Evolutionary conservation across 2,797 vertebrate genomes (phyloP).

Genomic region (Nyctalus aviator): DNA sequence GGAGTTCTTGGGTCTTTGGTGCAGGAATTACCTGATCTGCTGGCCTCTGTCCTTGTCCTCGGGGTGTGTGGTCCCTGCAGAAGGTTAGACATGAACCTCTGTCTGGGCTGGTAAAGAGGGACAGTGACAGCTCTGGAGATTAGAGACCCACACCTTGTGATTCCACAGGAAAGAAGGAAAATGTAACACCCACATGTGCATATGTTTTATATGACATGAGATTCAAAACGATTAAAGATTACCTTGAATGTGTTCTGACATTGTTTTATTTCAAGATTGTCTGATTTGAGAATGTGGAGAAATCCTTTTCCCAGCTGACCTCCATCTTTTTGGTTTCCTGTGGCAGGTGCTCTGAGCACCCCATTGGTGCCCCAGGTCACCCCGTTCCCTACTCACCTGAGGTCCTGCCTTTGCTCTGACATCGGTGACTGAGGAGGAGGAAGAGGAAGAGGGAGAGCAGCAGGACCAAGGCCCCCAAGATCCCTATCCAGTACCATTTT

Average conservation of each 20-base stretch:
- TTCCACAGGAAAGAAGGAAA: background rate
- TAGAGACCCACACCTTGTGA: background rate
- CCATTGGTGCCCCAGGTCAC: background rate
- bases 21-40: background rate
- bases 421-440: background rate
- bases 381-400: background rate
- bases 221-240: too few species aligned
- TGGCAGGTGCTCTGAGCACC: background rate
- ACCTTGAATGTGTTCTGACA: too few species aligned
- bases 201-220: too few species aligned
- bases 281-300: too few species aligned
- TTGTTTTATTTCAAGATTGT: too few species aligned
- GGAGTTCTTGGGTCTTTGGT: fast-evolving
- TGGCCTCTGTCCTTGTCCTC: too few species aligned
- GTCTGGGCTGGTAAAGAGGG: background rate
- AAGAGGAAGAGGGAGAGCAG: background rate
- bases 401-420: background rate
- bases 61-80: fast-evolving
- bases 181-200: background rate
- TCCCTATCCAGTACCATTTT: too few species aligned
- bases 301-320: too few species aligned
- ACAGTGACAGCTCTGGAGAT: background rate
- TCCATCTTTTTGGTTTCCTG: background rate
- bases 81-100: background rate
- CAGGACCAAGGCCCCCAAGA: background rate